Conservation (phyloP, 2,888 invertebrate genomes). For the Erebia aethiops region DNA sequence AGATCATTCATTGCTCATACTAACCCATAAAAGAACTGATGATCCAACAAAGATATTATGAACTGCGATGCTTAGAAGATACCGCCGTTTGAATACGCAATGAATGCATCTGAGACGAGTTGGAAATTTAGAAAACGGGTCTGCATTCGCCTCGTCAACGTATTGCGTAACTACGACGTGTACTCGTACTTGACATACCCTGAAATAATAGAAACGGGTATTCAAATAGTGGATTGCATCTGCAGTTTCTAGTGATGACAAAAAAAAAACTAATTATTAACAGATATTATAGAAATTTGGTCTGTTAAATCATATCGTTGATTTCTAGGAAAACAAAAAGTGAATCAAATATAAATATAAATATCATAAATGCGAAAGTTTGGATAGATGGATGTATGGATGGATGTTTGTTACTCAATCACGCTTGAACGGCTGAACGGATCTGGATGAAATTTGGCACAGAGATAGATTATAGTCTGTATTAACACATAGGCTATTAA, state of each 20-base stretch:
- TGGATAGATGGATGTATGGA: too few relatives aligned
- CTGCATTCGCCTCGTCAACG: slow-evolving; percentile 41
- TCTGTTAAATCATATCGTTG: too few relatives aligned
- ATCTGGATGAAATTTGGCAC: too few relatives aligned
- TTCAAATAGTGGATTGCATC: not conserved
- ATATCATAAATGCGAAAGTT: too few relatives aligned
- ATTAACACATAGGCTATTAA: too few relatives aligned
- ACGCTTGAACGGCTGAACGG: too few relatives aligned
- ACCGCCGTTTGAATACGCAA: slow-evolving; percentile 10
- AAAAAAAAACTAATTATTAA: too few relatives aligned
- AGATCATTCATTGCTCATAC: not conserved
- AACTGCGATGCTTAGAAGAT: slow-evolving; percentile 6
- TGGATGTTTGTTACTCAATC: too few relatives aligned
- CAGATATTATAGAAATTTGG: too few relatives aligned
- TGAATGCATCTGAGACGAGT: slow-evolving; percentile 44
- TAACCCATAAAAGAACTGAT: not conserved
- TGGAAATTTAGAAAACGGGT: slow-evolving; percentile 47
- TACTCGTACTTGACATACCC: not conserved
- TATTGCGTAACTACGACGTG: slow-evolving; percentile 40
- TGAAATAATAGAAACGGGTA: slow-evolving; percentile 1
- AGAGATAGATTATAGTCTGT: too few relatives aligned
- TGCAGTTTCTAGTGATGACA: not conserved
- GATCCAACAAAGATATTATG: not conserved
- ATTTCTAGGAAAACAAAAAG: too few relatives aligned
- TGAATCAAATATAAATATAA: too few relatives aligned